A percentile compares a stretch with the other conserved stretches of the same genome.
Conservation (phyloP, 2,113 vertebrate species). For the Aleadryas rufinucha region DNA sequence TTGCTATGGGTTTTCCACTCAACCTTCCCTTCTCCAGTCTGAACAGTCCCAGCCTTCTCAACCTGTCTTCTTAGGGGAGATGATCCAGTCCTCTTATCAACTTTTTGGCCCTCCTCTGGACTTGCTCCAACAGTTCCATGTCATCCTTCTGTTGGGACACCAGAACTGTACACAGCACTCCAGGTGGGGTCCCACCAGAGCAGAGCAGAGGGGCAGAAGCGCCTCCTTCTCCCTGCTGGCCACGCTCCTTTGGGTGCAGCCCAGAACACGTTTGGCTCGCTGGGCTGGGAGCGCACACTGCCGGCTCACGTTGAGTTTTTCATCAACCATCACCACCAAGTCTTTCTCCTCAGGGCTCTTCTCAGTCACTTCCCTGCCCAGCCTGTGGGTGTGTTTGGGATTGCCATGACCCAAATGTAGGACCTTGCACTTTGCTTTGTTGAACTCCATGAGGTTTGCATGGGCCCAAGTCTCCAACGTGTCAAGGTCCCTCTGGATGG, state of each 20-base stretch:
- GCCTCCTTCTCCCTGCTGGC: neutral
- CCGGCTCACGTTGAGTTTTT: accelerated
- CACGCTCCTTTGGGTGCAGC: neutral
- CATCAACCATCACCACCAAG: neutral
- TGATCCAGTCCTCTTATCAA: neutral
- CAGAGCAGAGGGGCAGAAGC: neutral
- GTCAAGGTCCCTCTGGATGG: neutral
- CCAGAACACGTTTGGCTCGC: neutral
- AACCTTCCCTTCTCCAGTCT: neutral
- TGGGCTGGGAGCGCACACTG: neutral
- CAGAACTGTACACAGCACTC: neutral
- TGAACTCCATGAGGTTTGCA: neutral
- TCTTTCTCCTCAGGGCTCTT: neutral
- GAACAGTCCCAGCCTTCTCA: neutral
- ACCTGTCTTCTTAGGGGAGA: accelerated
- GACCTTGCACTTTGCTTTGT: neutral
- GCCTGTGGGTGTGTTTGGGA: neutral
- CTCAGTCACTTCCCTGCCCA: neutral
- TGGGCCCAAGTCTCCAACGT: accelerated
- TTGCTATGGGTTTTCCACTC: accelerated
- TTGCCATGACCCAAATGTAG: neutral
- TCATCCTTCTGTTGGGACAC: neutral
- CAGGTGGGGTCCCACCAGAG: neutral
- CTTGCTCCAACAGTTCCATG: neutral
- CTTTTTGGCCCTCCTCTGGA: neutral